Base-by-base conservation (phyloP, 1,140 invertebrate genomes). In the Drosophila ercepeae region DNA sequence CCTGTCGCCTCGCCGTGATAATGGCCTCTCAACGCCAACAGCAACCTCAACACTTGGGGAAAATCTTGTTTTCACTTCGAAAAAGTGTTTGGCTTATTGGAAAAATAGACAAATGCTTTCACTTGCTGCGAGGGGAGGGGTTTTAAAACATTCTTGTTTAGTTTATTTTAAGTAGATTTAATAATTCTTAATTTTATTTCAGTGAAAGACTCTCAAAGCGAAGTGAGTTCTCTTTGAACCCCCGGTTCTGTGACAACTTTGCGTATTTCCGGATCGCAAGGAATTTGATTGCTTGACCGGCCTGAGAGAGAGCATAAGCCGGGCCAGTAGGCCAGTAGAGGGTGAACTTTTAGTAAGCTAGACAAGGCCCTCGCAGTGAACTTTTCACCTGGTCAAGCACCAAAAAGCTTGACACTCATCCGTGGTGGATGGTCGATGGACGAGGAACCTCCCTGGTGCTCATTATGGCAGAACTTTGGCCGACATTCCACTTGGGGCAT, bases 401-500 rank as follows among this genome's bases (percentile, higher is more conserved):
- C 13, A 14, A 21, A 39, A 64, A 39, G 64, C 54, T 14, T 63
- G 69, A 64, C 69, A 73, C 45, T 73, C 58, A 61, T 61, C 68
- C 68, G 41, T 34, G 59, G 59, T 27, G 3, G 32, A 59, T 39
- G n/a, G 8, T 25, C 34, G 21, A 39, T 27, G 45, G 21, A 4
- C 41, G 36, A 29, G 27, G 27, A 9, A 27, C 9, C 48, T 42
- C 39, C 49, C n/a, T 23, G 42, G 42, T 50, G 25, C 51, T 45
- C 64, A 59, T 54, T 58, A 64, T 77, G 75, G 44, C 74, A 44
- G 57, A 82, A 74, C 50, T 81, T 63, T 53, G 60, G 13, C 36
- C 42, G 50, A 63, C 57, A 81, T 86, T 81, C 82, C 63, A 53
- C 54, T 76, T 77, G 32, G 48, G 55, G 73, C 45, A 81, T 81